Percentiles rank a stretch among this genome's conserved stretches.
Conservation (phyloP, 2,888 invertebrate species). For the Papilio protenor region DNA sequence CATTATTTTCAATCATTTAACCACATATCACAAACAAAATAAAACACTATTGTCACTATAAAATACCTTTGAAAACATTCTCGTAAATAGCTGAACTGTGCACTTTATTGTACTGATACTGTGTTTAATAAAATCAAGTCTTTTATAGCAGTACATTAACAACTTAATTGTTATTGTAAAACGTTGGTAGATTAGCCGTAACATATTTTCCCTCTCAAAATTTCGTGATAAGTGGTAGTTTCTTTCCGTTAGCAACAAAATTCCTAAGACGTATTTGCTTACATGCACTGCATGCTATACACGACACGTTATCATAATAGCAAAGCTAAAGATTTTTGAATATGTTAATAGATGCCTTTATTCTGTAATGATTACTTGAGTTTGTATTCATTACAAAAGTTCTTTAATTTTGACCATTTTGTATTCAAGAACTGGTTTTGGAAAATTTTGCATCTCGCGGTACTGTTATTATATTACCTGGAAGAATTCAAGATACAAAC, state of each 20-base stretch:
- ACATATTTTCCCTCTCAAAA: conserved; percentile 26
- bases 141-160: conserved; percentile 33
- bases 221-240: conserved; percentile 30
- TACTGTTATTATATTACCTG: too few species aligned
- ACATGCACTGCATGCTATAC: conserved; percentile 11
- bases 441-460: too few species aligned
- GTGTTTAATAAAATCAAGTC: neutral
- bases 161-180: conserved; percentile 31
- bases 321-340: neutral
- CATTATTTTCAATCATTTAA: neutral
- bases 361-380: too few species aligned
- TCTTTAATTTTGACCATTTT: too few species aligned
- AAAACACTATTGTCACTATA: neutral
- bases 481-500: too few species aligned
- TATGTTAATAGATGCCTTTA: neutral
- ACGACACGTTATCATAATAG: neutral
- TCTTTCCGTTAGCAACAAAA: conserved; percentile 30
- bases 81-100: neutral
- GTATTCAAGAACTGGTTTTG: neutral
- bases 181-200: conserved; percentile 30
- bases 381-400: too few species aligned
- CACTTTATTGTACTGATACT: conserved; percentile 27
- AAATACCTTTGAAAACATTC: conserved; percentile 38
- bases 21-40: neutral
- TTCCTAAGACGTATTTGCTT: conserved; percentile 15